phyloP scores from a whole-genome alignment of 2,797 vertebrate genomes.

The Ataeniobius toweri region DNA sequence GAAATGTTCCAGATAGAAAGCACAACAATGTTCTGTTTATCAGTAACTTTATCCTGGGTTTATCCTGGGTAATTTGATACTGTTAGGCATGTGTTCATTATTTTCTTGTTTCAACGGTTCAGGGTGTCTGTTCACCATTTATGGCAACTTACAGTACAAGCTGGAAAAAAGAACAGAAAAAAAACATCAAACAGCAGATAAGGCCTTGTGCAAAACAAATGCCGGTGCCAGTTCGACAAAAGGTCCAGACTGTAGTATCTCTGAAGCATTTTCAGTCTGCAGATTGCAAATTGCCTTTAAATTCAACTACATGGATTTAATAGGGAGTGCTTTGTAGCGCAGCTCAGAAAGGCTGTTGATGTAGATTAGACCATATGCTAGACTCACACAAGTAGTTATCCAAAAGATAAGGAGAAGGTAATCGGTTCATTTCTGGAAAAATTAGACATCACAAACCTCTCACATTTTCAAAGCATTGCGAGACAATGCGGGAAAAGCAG shows the following conservation, averaged over 20 bases:
- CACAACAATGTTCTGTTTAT: conserved; percentile 32
- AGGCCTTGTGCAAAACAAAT: conserved; percentile 30
- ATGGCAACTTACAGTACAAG: conserved; percentile 11
- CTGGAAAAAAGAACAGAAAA: conserved; percentile 38
- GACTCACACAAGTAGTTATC: conserved; percentile 1
- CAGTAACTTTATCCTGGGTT: conserved; percentile 24
- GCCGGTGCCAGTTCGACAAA: conserved; percentile 27
- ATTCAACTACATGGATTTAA: conserved; percentile 38
- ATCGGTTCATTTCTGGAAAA: conserved; percentile 4
- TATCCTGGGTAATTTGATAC: conserved; percentile 26
- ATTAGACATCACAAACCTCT: not conserved
- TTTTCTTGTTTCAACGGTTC: conserved; percentile 29
- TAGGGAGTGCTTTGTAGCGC: conserved; percentile 26
- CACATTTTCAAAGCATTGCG: conserved; percentile 34
- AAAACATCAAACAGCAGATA: conserved; percentile 44
- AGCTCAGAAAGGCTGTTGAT: conserved; percentile 10
- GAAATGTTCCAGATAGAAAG: conserved; percentile 26
- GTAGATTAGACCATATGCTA: conserved; percentile 37
- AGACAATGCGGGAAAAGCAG: conserved; percentile 1
- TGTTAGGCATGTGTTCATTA: conserved; percentile 35
- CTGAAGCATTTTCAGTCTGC: conserved; percentile 50
- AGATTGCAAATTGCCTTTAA: conserved; percentile 59
- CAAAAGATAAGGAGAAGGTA: not conserved
- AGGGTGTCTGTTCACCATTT: conserved; percentile 13
- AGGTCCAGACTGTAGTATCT: conserved; percentile 34